Base-by-base conservation (phyloP, 2,888 invertebrate species). In the Andrena bicolor region DNA sequence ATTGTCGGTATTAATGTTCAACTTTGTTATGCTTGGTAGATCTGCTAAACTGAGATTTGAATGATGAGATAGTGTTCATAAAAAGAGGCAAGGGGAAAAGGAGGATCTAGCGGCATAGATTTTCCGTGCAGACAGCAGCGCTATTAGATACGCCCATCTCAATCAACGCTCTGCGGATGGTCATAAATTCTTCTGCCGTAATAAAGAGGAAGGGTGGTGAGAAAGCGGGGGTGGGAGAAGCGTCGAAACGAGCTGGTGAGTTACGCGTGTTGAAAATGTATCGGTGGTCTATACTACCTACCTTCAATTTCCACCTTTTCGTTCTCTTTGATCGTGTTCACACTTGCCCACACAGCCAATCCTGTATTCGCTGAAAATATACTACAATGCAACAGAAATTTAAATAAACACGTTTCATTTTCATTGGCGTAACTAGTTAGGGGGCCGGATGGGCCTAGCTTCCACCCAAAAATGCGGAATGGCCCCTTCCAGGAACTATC, bases 121-220 rank as follows among this genome's bases (percentile, higher is more conserved):
- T 86, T 80, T 85, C 83, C 80, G 82, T 79, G 89, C 86, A 85
- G 90, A 90, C 90, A 91, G 90, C 85, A 80, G 81, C 85, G 86
- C 91, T 90, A 91, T 91, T 89, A 90, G 88, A 89, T 91, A 89
- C 90, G 89, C 88, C 89, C 90, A 91, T 91, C 91, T 91, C 90
- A 90, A 92, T 92, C 92, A 91, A 90, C 87, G 88, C 85, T 85
- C 89, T 86, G 86, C 86, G 82, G 86, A 86, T 85, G 89, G 87
- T 88, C 90, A 90, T 92, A 91, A 91, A 92, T 92, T 91, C 88
- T 88, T 86, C 83, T 78, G 28, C 81, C 82, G 86, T 88, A 88
- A 89, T 88, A 88, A 87, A 87, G 88, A 89, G 89, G 80, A 80
- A 88, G 77, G 41, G 41, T 16, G 41, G 41, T 4, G 41, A 41